Base-by-base conservation (phyloP, 64 coral and sea anemone genomes). In the Stylophora pistillata region DNA sequence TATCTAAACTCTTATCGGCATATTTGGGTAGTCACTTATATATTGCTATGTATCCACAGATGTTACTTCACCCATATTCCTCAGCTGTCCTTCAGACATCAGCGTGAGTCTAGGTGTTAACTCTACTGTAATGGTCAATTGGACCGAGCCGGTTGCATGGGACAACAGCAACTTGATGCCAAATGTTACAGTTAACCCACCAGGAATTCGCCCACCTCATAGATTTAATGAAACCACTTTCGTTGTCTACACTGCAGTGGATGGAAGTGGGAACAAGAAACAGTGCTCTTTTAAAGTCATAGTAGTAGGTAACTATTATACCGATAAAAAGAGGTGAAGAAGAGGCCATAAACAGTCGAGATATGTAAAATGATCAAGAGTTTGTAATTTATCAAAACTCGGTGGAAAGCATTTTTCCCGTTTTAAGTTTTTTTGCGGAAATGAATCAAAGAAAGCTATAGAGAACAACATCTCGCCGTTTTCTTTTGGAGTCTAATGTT, bases 221-320 rank as follows among this genome's bases (percentile, higher is more conserved):
- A 34, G 11, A 5, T 57, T 92, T 31, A 78, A 81, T 15, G 18
- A 72, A 23, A 66, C 74, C 17, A 78, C 86, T 27, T n/a, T 87
- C 0, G 82, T 92, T 30, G 86, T 85, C 0, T 92, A 92, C 72
- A 92, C 71, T 57, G 90, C 90, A 64, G 62, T 25, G 77, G 90
- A 92, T 92, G 83, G 74, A 62, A 32, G 30, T 13, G 90, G 83
- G 0, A 92, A 92, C 78, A 68, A 65, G 34, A 56, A 41, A 87
- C 27, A 78, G 23, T 92, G 91, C n/a, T 92, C 91, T 26, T 92
- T 92, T 74, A 87, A 53, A 78, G 55, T 92, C 31, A 56, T 70
- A 15, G 30, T 92, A 12, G 91, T 87, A 92, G 91, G 91, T 92
- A 57, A 73, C 80, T 53, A 25, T 29, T 2, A 30, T 15, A 33